Conservation (phyloP, 2,113 vertebrate genomes). For the Tetrax tetrax region DNA sequence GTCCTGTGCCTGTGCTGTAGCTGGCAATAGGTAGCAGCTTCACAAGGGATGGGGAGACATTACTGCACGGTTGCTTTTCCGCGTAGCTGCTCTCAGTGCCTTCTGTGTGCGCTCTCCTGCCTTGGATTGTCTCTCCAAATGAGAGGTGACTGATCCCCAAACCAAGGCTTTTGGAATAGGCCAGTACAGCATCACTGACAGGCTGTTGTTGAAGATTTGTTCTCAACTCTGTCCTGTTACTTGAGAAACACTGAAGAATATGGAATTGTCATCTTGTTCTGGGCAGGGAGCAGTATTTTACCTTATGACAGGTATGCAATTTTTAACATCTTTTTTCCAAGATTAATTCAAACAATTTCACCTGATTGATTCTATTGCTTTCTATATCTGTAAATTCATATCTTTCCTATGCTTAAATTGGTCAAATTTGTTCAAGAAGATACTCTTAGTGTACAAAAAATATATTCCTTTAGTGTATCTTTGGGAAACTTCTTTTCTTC, state of each 20-base stretch:
- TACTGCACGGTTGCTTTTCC: not conserved
- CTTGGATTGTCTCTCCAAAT: not conserved
- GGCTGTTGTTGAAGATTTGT: not conserved
- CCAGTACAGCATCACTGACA: too few relatives aligned
- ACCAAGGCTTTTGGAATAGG: not conserved
- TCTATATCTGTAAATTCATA: not conserved
- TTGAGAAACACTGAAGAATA: not conserved
- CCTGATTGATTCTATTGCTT: too few relatives aligned
- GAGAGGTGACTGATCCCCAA: not conserved
- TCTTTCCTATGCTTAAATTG: not conserved
- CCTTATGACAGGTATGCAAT: not conserved
- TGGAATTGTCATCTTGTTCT: not conserved
- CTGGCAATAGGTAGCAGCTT: not conserved
- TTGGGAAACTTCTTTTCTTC: not conserved
- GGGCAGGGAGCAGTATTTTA: not conserved
- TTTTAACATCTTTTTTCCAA: not conserved
- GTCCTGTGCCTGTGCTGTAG: not conserved
- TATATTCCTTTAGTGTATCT: not conserved
- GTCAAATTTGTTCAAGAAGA: not conserved
- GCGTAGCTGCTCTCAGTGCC: not conserved
- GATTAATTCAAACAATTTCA: not conserved
- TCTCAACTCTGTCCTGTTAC: not conserved
- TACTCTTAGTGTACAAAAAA: too few relatives aligned
- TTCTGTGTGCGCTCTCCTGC: fast-evolving
- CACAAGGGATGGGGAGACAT: not conserved